Conservation (phyloP, 2,888 invertebrate genomes). For the Nomada hirtipes region DNA sequence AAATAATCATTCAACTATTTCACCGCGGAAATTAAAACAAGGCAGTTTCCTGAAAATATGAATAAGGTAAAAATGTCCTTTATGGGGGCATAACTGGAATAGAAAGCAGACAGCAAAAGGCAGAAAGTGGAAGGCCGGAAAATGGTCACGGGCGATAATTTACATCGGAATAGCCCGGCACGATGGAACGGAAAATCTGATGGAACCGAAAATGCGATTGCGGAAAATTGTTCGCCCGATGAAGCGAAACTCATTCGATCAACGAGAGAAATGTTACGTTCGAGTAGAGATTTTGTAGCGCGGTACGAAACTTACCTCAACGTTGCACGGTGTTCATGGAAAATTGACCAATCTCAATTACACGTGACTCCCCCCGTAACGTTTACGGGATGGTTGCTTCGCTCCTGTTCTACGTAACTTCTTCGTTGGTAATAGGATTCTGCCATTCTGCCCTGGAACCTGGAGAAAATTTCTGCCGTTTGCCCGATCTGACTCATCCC, state of each 20-base stretch:
- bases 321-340: slow-evolving; percentile 26
- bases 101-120: neutral
- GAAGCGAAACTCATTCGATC: slow-evolving; percentile 47
- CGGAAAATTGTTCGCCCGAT: slow-evolving; percentile 43
- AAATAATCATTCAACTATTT: too few species aligned
- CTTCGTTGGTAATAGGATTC: slow-evolving; percentile 9
- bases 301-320: slow-evolving; percentile 25
- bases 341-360: slow-evolving; percentile 48
- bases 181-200: slow-evolving; percentile 46
- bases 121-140: neutral
- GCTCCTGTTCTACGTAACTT: neutral
- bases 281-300: slow-evolving; percentile 27
- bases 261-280: slow-evolving; percentile 12
- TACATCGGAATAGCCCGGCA: slow-evolving; percentile 44
- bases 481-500: slow-evolving; percentile 49
- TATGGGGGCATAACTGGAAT: neutral
- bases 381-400: slow-evolving; percentile 17
- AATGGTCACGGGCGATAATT: slow-evolving; percentile 37
- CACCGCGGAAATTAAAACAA: neutral
- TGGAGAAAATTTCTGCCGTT: slow-evolving; percentile 28
- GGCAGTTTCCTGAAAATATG: neutral
- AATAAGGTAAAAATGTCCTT: neutral
- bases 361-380: slow-evolving; percentile 12
- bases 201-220: slow-evolving; percentile 49
- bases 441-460: neutral